Base-by-base conservation (phyloP, 2,797 vertebrate species). In the Synaphobranchus kaupii region DNA sequence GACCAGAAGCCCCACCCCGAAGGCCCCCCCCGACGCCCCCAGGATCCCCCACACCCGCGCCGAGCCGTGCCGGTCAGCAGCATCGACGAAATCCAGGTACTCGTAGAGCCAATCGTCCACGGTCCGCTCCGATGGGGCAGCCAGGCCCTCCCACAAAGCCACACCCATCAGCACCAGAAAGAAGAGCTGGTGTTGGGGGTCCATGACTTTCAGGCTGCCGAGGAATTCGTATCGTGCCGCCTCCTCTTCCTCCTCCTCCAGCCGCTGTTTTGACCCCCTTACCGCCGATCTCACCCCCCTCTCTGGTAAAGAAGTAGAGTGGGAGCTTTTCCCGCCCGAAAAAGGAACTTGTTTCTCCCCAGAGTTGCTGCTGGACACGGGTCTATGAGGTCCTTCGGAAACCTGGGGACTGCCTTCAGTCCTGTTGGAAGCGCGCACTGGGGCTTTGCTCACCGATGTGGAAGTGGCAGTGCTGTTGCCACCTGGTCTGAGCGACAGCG, bases 61-160 rank as follows among this genome's bases (percentile, higher is more conserved):
- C 84, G 44, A 89, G 60, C 90, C 44, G 54, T 97, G 95, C 20
- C 92, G 93, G 85, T 98, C 98, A 0, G 97, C 94, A 0, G 97
- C 96, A 0, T 98, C 98, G 0, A 97, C 96, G 0, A 95, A 97
- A 91, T 98, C 98, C 0, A 99, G 93, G 82, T 98, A 98, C 58
- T 99, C 98, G 0, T 96, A 97, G 17, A 98, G 92, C 6, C 95
- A 96, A 47, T 99, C 97, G 0, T 98, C 96, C 0, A 94, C 95
- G 0, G 93, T 94, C 96, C 95, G 94, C 25, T 96, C 95, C 7
- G 98, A 86, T 5, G 96, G 97, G 0, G 96, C 91, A 0, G 95
- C 89, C 39, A 93, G 52, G 15, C 92, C 87, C 90, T 97, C 97
- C 97, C 97, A 98, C 68, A 96, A 47, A 0, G 93, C 91, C 7